Evolutionary conservation across 2,888 invertebrate genomes (phyloP), one percentile per base, ranked within the genome.

Genomic region (Oscheius sp.): DNA sequence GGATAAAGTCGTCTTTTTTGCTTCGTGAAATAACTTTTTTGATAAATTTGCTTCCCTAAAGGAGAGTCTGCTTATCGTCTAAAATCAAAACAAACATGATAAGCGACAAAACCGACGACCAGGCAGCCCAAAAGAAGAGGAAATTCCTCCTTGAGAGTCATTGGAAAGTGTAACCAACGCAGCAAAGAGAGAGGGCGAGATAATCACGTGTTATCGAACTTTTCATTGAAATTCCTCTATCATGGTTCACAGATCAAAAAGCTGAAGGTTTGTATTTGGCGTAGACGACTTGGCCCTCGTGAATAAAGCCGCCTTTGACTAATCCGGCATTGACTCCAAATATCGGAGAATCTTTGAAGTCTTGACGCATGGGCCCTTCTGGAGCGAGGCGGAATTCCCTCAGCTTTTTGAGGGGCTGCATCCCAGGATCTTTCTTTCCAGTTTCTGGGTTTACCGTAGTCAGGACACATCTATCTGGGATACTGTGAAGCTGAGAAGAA

Each of bases 261-360:
- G 25, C 34, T 17, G 27, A 45, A 12, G 73, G 70, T 46, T 79
- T 79, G 57, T 77, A 75, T 8, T 71, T 70, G 20, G 76, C 79
- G 70, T 73, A 79, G 33, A 79, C 73, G 6, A 74, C 74, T 52
- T 79, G 79, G 6, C 79, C 79, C n/a, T 72, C 76, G 37, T 78
- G 75, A 23, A 79, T 75, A 55, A 70, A 71, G 12, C 77, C 79
- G n/a, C n/a, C n/a, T 50, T 70, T 65, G 23, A 69, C 72, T 12
- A 76, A 29, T 34, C 75, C 80, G 3, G 77, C 78, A 42, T 80
- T 80, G 10, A 77, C 77, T 25, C 80, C 80, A 64, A 80, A 80
- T 4, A 78, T 77, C 2, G 80, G 80, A 10, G 69, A 66, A 15
- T 78, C 72, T 37, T 71, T 72, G 72, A 73, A 72, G 6, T 73